Evolutionary conservation across 1,140 invertebrate genomes (phyloP), one percentile per base, ranked within the genome.

Genomic region (Aricia agestis): DNA sequence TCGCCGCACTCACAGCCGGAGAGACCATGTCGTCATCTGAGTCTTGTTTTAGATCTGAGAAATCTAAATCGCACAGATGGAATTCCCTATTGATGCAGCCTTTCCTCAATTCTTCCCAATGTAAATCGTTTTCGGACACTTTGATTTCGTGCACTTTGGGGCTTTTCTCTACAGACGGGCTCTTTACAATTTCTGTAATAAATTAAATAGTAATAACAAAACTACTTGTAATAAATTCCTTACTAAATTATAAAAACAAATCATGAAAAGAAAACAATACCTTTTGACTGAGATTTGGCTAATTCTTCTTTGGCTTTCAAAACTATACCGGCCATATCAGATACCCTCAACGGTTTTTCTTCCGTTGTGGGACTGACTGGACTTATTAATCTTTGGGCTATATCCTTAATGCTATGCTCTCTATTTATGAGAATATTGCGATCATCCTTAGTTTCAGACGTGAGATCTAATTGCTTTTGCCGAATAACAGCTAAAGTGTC

Each of bases 1-100:
- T 95, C 19, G 93, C 93, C 0, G 93, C 87, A 1, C 94, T 92
- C 36, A 93, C 93, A 0, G 95, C 93, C 1, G 94, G 93, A 3
- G 95, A 84, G 11, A 94, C 89, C 80, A 92, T 85, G 73, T 95
- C 94, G 61, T 94, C 93, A 79, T 96, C 96, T 69, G 96, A 97
- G 71, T 97, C 97, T 13, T 95, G 94, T 71, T 94, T 95, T 41
- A 99, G 92, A 91, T 99, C 98, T 1, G 97, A 98, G 83, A 99
- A 99, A 87, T 99, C 98, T 69, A 99, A 92, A 88, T 99, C 98
- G 86, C 98, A 99, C 11, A 99, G 94, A 77, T 96, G 95, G 63
- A 99, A 92, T 0, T 97, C 95, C 75, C 98, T 92, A 71, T 96
- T 95, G 69, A 98, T 90, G 73, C 95, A 95, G 41, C 95, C 95